phyloP scores from a whole-genome alignment of 2,113 vertebrate genomes.

The Tor tambroides region DNA sequence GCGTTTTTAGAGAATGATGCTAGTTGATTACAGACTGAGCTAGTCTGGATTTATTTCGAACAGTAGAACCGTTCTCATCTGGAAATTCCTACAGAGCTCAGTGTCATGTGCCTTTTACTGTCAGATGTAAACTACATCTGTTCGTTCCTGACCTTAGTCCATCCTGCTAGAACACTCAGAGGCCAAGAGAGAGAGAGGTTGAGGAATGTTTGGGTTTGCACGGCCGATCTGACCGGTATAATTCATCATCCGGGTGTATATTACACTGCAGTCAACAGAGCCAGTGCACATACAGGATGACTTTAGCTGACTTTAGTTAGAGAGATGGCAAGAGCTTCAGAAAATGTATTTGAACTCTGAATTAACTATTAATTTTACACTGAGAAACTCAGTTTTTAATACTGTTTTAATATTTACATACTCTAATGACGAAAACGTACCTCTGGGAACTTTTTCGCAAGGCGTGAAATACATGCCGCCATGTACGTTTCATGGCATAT shows the following conservation, averaged over 20 bases:
- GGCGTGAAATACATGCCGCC: too few relatives aligned
- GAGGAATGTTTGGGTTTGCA: slow-evolving; percentile 25
- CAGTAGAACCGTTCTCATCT: background rate
- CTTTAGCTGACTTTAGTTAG: background rate
- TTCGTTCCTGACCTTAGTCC: slow-evolving; percentile 64
- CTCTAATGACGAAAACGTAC: too few relatives aligned
- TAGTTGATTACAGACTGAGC: slow-evolving; percentile 29
- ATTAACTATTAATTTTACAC: background rate
- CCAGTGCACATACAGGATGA: background rate
- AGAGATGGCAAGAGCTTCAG: background rate
- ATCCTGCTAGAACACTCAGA: slow-evolving; percentile 68
- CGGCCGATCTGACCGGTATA: background rate
- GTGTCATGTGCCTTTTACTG: slow-evolving; percentile 47
- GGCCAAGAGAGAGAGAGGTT: slow-evolving; percentile 5
- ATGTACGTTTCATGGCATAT: too few relatives aligned
- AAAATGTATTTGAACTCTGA: background rate
- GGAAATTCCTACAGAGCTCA: slow-evolving; percentile 28
- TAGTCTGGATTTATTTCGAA: slow-evolving; percentile 2
- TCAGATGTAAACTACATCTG: slow-evolving; percentile 70
- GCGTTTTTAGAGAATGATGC: background rate
- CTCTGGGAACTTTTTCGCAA: too few relatives aligned
- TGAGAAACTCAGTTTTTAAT: too few relatives aligned
- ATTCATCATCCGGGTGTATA: slow-evolving; percentile 34
- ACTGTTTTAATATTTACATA: too few relatives aligned
- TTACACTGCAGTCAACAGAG: slow-evolving; percentile 13